Evolutionary conservation across 2,888 invertebrate species (phyloP), one percentile per base, ranked within the genome.

Genomic region (Erebia ligea): DNA sequence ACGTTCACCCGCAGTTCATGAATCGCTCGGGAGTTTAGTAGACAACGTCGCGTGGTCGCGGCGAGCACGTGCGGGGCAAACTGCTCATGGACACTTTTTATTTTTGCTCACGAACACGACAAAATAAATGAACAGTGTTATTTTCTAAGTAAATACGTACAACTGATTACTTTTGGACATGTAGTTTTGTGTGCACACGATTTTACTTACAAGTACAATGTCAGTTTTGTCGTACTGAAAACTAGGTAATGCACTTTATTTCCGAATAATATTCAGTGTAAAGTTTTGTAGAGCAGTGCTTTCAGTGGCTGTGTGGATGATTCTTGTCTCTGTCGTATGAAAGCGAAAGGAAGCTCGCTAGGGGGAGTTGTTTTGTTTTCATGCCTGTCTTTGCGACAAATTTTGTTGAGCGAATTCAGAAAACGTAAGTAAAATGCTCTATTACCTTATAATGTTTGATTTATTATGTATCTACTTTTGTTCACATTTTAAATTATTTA

Each of bases 341-440:
- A 89, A 91, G 87, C 85, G 89, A 91, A 90, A 90, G 90, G 87
- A 86, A 88, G 86, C 84, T 80, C 82, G 79, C 82, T 79, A 80
- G 82, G 82, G 81, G 84, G 84, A 82, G 81, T 87, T 88, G 86
- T 88, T 90, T 88, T 88, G 88, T 87, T 91, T 89, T 88, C 85
- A 86, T 85, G 83, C 82, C 90, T 88, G 88, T 86, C 87, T 86
- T 86, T 86, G 84, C 80, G 83, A 81, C 82, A 77, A 85, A 78
- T 76, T 62, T 79, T 80, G 78, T 86, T 84, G 85, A 87, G 86
- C 85, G 83, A 86, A 86, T 82, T 85, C 76, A 86, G 82, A 82
- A 84, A 87, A 86, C 83, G 92, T 92, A 88, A 92, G 91, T 89
- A 45, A 68, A 54, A 71, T 67, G 68, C 48, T 72, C 15, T 9